phyloP scores from a whole-genome alignment of 2,113 vertebrate genomes.

The Eurypyga helias region DNA sequence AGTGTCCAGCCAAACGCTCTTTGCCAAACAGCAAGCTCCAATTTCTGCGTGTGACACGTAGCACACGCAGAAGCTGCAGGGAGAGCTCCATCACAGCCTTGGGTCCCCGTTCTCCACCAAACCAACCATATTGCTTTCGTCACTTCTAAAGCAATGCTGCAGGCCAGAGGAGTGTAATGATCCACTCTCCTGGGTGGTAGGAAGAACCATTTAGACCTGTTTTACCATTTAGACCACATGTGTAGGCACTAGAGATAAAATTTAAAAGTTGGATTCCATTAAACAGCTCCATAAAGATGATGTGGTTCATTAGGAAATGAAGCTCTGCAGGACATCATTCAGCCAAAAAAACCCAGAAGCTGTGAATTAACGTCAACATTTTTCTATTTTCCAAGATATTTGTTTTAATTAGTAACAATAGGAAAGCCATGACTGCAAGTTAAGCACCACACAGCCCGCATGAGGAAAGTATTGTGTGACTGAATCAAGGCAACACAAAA shows the following conservation, averaged over 20 bases:
- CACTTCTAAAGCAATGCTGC: not conserved
- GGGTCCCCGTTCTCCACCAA: rapidly evolving
- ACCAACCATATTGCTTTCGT: not conserved
- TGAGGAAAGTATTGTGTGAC: not conserved
- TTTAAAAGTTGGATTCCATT: not conserved
- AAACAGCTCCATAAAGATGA: not conserved
- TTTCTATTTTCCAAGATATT: not conserved
- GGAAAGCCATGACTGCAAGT: not conserved
- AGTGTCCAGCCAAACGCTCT: not conserved
- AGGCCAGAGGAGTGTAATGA: not conserved
- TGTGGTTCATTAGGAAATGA: not conserved
- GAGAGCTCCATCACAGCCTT: not conserved
- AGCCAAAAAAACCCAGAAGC: not conserved
- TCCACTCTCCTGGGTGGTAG: not conserved
- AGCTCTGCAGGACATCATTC: not conserved
- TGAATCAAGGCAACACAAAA: conserved; percentile 1
- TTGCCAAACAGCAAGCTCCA: not conserved
- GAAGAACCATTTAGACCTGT: not conserved
- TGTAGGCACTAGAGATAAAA: not conserved
- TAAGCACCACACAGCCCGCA: not conserved
- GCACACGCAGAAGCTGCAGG: not conserved
- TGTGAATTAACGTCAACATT: conserved; percentile 10
- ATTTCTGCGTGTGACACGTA: not conserved
- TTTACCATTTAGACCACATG: not conserved
- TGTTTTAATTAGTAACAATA: not conserved